These are phyloP conservation scores for Sarcophaga carnaria DNA, from an alignment of 2,888 invertebrate genomes.

Conservation along the genomic window DNA sequence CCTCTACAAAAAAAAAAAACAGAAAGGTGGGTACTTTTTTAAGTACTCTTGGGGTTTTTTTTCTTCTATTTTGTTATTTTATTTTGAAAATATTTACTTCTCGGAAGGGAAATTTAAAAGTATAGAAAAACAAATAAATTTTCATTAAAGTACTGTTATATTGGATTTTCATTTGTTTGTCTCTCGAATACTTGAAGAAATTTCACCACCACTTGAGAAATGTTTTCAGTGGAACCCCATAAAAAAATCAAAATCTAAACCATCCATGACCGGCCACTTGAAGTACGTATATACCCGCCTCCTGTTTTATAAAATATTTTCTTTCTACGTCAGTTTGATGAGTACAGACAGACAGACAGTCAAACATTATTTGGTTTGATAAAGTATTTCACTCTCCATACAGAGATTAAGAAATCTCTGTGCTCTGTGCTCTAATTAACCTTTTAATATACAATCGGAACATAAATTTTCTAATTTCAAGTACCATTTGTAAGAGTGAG, in stretches of 20 bases:
- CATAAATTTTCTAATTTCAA: slow-evolving; percentile 63
- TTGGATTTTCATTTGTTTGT: no score
- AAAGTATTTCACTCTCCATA: background rate
- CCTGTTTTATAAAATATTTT: background rate
- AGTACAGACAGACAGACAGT: no score
- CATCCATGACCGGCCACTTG: background rate
- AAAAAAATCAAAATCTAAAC: no score
- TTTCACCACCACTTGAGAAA: background rate
- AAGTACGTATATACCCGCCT: background rate
- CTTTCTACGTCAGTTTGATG: background rate
- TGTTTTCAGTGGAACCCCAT: background rate
- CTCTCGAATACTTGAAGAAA: background rate
- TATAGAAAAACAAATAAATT: background rate
- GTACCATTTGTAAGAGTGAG: slow-evolving; percentile 39
- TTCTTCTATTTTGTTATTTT: no score
- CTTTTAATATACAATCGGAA: slow-evolving; percentile 62
- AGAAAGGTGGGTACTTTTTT: slow-evolving; percentile 24
- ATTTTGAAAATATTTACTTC: background rate
- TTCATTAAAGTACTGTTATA: background rate
- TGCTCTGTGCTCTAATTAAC: slow-evolving; percentile 63
- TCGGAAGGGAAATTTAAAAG: background rate
- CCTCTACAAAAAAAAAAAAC: background rate
- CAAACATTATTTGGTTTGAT: no score
- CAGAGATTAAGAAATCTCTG: slow-evolving; percentile 18
- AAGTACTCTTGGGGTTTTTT: background rate